Conservation (phyloP, 2,113 vertebrate species). For the Thamnophis sirtalis region DNA sequence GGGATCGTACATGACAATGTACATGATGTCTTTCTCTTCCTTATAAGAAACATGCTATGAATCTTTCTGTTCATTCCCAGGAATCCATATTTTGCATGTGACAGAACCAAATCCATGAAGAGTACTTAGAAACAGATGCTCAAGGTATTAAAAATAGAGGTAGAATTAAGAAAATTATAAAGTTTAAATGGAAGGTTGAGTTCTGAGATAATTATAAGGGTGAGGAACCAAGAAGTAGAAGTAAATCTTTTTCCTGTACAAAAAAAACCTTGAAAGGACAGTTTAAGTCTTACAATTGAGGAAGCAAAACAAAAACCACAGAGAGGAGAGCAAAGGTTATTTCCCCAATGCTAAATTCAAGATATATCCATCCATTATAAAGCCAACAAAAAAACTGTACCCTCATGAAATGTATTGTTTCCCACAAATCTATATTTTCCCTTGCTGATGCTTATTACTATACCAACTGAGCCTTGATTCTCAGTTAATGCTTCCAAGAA, state of each 20-base stretch:
- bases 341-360: not conserved
- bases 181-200: not conserved
- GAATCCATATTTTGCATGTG: not conserved
- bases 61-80: not conserved
- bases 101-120: not conserved
- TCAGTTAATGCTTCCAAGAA: not conserved
- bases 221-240: not conserved
- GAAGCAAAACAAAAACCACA: not conserved
- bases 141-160: not conserved
- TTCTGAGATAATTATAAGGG: not conserved
- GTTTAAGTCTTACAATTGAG: not conserved
- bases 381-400: not conserved
- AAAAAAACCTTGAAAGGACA: not conserved
- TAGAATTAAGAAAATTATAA: not conserved
- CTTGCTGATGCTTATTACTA: not conserved
- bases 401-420: not conserved
- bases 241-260: not conserved
- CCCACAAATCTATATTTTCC: not conserved
- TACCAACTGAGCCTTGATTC: not conserved
- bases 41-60: not conserved
- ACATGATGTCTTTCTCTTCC: not conserved
- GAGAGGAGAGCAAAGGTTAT: not conserved
- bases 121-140: not conserved
- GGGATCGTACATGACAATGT: not conserved
- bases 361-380: not conserved